Conservation (phyloP, 92 coral and sea anemone genomes). For the Epizoanthus fatuus region DNA sequence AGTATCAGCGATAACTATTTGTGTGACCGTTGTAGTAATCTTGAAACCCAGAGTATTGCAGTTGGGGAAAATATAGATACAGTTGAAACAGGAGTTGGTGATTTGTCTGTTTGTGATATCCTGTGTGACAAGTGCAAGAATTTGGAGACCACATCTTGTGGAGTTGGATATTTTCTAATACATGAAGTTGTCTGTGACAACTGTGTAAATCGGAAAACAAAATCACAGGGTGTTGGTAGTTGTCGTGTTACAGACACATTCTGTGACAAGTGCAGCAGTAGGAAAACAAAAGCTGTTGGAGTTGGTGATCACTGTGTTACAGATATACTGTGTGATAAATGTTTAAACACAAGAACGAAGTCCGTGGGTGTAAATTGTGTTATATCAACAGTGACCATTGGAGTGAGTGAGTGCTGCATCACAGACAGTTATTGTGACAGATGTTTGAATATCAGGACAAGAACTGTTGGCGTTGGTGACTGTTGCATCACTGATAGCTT, state of each 20-base stretch:
- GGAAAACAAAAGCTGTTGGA: constrained; percentile 77
- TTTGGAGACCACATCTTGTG: constrained; percentile 52
- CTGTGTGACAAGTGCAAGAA: constrained; percentile 16
- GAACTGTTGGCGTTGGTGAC: constrained; percentile 90
- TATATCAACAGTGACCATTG: constrained; percentile 50
- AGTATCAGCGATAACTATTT: constrained; percentile 72
- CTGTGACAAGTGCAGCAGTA: constrained; percentile 71
- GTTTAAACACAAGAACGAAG: constrained; percentile 74
- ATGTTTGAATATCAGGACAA: constrained; percentile 71
- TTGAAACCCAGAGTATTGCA: constrained; percentile 71
- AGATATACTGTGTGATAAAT: constrained; percentile 83
- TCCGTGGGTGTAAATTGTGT: constrained; percentile 79
- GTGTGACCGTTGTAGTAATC: constrained; percentile 73
- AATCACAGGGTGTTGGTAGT: constrained; percentile 77
- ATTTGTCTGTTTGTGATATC: constrained; percentile 18
- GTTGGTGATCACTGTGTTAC: constrained; percentile 72
- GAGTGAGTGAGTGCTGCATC: constrained; percentile 86
- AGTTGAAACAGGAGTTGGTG: constrained; percentile 36
- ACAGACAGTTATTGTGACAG: constrained; percentile 89
- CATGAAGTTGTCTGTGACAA: constrained; percentile 51
- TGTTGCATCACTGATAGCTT: constrained; percentile 91
- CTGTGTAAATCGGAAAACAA: constrained; percentile 29
- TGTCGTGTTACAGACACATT: constrained; percentile 75
- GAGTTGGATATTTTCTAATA: constrained; percentile 56
- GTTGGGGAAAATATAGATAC: constrained; percentile 66